phyloP scores from a whole-genome alignment of 2,797 vertebrate species.

The Valencia hispanica region DNA sequence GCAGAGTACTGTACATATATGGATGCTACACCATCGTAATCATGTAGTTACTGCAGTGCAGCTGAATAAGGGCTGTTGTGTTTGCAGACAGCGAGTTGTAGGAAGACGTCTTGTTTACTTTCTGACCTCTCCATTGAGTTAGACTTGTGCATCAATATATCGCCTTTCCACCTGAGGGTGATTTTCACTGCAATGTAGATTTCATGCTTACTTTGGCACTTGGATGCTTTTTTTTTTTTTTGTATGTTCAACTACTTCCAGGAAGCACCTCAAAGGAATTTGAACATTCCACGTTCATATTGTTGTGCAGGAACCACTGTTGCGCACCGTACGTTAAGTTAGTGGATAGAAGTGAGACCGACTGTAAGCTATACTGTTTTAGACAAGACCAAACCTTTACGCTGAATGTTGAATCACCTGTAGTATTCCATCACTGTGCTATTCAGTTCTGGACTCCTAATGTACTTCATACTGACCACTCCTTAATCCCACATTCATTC shows the following conservation, averaged over 20 bases:
- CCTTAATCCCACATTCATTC: constrained; percentile 10
- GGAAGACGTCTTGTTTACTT: constrained; percentile 50
- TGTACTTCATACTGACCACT: constrained; percentile 9
- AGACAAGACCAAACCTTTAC: constrained; percentile 51
- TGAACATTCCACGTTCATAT: constrained; percentile 67
- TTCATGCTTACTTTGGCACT: constrained; percentile 19
- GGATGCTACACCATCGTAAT: constrained; percentile 21
- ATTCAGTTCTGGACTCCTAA: constrained; percentile 10
- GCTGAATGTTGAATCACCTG: constrained; percentile 15
- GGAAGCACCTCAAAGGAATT: constrained; percentile 41
- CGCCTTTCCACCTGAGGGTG: constrained; percentile 13
- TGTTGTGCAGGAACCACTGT: constrained; percentile 1
- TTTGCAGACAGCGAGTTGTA: constrained; percentile 21
- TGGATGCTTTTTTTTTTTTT: background rate
- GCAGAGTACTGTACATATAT: constrained; percentile 1
- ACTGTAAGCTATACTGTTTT: constrained; percentile 10
- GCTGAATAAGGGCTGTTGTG: constrained; percentile 25
- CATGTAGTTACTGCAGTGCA: constrained; percentile 14
- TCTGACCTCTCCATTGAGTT: constrained; percentile 17
- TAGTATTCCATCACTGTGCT: background rate
- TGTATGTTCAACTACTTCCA: constrained; percentile 7
- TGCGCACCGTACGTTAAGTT: constrained; percentile 9
- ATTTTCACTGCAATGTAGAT: constrained; percentile 41
- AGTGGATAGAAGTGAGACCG: constrained; percentile 8
- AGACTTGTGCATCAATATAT: constrained; percentile 1